Percentiles rank a stretch among this genome's conserved stretches.
Evolutionary conservation across 2,797 vertebrate genomes (phyloP).

Genomic region (Myotis myotis): DNA sequence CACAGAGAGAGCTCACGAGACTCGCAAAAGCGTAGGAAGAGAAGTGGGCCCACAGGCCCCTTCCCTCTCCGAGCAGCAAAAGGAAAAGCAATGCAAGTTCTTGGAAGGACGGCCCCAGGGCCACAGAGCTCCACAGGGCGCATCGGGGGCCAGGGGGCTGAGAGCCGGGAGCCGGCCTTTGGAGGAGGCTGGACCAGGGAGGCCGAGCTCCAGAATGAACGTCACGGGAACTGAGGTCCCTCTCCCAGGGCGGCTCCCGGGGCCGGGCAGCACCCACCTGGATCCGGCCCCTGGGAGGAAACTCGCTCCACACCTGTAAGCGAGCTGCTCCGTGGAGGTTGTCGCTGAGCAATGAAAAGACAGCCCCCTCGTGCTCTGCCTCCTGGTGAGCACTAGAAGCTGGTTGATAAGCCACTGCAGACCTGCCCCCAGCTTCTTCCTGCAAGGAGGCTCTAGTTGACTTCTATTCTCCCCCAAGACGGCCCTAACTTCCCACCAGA

Average conservation of each 20-base stretch:
- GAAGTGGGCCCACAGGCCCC: neutral
- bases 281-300: neutral
- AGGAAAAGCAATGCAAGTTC: neutral
- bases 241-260: constrained; percentile 21
- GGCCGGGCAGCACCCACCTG: neutral
- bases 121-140: neutral
- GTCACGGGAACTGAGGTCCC: neutral
- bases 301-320: neutral
- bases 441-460: neutral
- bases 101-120: neutral
- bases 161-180: neutral
- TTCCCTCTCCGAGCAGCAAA: neutral
- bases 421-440: neutral
- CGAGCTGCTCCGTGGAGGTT: neutral
- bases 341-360: constrained; percentile 30
- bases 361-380: neutral
- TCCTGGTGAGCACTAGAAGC: neutral
- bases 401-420: neutral
- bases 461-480: neutral
- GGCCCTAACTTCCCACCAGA: neutral
- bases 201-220: neutral
- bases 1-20: neutral
- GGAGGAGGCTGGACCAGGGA: neutral
- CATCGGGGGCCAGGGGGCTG: neutral
- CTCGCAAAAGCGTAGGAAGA: neutral